Evolutionary conservation across 2,888 invertebrate genomes (phyloP).

Genomic region (Drosophila austrosaltans): DNA sequence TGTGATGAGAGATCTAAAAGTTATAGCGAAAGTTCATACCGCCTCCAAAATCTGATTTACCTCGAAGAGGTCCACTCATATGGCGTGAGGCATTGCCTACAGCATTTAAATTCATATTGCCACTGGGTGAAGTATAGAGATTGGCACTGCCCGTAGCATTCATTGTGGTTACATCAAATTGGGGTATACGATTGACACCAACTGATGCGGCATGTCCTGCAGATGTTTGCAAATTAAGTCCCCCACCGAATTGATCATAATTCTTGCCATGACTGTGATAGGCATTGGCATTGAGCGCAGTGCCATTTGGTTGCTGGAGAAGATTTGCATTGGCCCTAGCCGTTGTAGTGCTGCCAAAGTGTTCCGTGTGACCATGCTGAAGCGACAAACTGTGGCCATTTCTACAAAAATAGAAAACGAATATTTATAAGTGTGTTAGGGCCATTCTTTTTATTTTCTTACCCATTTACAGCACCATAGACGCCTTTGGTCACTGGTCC

Average conservation of each 20-base stretch:
- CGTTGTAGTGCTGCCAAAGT: slow-evolving; percentile 55
- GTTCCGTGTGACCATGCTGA: slow-evolving; percentile 66
- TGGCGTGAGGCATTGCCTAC: slow-evolving; percentile 68
- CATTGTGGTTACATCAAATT: slow-evolving; percentile 66
- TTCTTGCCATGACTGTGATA: slow-evolving; percentile 66
- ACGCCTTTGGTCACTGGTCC: slow-evolving; percentile 73
- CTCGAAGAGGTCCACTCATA: slow-evolving; percentile 38
- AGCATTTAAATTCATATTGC: slow-evolving; percentile 67
- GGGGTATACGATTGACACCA: slow-evolving; percentile 68
- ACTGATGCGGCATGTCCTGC: slow-evolving; percentile 68
- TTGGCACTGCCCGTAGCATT: slow-evolving; percentile 69
- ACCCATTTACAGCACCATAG: slow-evolving; percentile 71
- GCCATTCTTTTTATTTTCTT: slow-evolving; percentile 31
- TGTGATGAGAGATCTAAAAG: slow-evolving; percentile 14
- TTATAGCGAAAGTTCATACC: slow-evolving; percentile 29
- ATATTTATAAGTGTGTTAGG: not conserved
- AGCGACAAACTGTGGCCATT: slow-evolving; percentile 70
- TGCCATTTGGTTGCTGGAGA: slow-evolving; percentile 49
- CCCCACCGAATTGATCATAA: slow-evolving; percentile 72
- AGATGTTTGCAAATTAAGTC: slow-evolving; percentile 60
- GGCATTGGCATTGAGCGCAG: slow-evolving; percentile 64
- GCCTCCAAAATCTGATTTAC: slow-evolving; percentile 30
- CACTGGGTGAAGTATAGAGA: slow-evolving; percentile 67
- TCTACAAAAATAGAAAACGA: slow-evolving; percentile 44
- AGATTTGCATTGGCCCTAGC: slow-evolving; percentile 64